Evolutionary conservation across 1,140 invertebrate genomes (phyloP).

Genomic region (Apolygus lucorum): DNA sequence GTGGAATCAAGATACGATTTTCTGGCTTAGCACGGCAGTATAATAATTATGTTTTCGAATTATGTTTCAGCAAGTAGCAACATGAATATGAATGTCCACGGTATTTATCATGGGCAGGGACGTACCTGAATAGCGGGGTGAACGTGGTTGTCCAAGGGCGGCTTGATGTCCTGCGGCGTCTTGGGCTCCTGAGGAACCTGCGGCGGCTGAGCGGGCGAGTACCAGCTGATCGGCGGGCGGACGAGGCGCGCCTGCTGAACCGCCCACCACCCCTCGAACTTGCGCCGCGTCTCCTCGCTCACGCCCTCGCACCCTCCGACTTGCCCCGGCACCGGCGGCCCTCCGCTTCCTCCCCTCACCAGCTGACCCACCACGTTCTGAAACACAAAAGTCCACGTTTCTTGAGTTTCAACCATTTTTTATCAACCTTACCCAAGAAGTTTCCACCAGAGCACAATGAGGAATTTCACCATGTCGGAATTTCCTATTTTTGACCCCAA

Average conservation of each 20-base stretch:
- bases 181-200: slow-evolving; percentile 23
- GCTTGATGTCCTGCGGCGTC: slow-evolving; percentile 18
- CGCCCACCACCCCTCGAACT: slow-evolving; percentile 34
- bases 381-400: too few relatives aligned
- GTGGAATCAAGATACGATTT: too few relatives aligned
- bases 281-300: slow-evolving; percentile 31
- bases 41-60: too few relatives aligned
- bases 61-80: background rate
- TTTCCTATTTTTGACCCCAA: too few relatives aligned
- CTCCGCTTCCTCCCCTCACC: slow-evolving; percentile 23
- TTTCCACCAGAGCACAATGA: too few relatives aligned
- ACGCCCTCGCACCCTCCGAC: slow-evolving; percentile 49
- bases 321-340: slow-evolving; percentile 42
- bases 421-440: too few relatives aligned
- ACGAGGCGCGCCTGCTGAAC: slow-evolving; percentile 29
- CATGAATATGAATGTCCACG: too few relatives aligned
- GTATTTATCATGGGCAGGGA: too few relatives aligned
- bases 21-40: too few relatives aligned
- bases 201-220: slow-evolving; percentile 28
- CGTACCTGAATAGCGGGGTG: slow-evolving; percentile 34
- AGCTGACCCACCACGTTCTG: slow-evolving; percentile 68
- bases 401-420: too few relatives aligned
- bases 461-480: too few relatives aligned
- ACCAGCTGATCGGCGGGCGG: slow-evolving; percentile 27
- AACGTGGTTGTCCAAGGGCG: slow-evolving; percentile 27